phyloP scores from a whole-genome alignment of 1,140 invertebrate species.

The Berghia stephanieae region DNA sequence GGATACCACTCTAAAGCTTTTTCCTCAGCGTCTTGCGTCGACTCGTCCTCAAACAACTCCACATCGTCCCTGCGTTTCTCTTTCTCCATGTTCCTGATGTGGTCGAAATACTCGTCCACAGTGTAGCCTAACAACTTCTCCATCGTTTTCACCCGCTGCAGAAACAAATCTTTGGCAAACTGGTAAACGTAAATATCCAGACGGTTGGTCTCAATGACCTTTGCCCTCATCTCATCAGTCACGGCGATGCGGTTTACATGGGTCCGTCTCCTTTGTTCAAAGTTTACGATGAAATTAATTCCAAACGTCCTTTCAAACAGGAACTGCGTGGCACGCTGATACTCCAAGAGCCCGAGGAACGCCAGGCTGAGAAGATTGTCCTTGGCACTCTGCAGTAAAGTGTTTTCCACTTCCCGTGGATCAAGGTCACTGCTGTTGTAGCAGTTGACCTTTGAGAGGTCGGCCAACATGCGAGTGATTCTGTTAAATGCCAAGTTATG shows the following conservation, averaged over 20 bases:
- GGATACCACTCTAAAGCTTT: no score
- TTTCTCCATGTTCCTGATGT: no score
- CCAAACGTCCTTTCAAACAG: constrained; percentile 98
- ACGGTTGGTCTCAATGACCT: constrained; percentile 83
- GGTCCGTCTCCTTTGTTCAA: constrained; percentile 56
- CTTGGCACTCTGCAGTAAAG: constrained; percentile 94
- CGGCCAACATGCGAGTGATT: constrained; percentile 95
- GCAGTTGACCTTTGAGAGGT: constrained; percentile 89
- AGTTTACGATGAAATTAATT: constrained; percentile 71
- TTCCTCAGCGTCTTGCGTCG: no score
- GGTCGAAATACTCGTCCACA: constrained; percentile 16
- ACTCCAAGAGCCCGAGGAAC: constrained; percentile 96
- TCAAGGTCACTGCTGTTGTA: constrained; percentile 87
- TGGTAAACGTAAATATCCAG: constrained; percentile 94
- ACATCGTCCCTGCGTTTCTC: no score
- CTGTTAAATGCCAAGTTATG: constrained; percentile 95
- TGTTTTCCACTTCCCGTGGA: constrained; percentile 73
- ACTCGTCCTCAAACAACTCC: no score
- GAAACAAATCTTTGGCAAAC: constrained; percentile 89
- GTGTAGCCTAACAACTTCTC: constrained; percentile 18
- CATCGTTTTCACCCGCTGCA: constrained; percentile 72
- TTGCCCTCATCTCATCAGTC: constrained; percentile 76
- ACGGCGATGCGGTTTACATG: constrained; percentile 71
- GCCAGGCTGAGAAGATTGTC: constrained; percentile 93
- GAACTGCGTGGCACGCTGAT: constrained; percentile 91